These are phyloP conservation scores for Epiblema foenella DNA, from an alignment of 2,888 invertebrate species.

Conservation along the genomic window DNA sequence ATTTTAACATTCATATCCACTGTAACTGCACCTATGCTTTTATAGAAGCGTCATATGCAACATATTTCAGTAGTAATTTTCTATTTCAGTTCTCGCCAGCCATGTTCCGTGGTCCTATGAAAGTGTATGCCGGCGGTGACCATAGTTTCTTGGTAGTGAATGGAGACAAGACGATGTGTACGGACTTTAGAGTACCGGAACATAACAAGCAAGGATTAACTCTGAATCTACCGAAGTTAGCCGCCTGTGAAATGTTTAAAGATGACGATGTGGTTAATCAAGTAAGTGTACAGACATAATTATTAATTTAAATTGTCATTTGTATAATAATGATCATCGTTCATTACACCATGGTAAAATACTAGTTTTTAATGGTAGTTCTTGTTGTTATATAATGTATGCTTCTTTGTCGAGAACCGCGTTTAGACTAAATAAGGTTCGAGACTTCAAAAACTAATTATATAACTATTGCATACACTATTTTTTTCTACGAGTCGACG, in stretches of 20 bases:
- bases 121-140: constrained; percentile 93
- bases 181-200: constrained; percentile 87
- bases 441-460: no score
- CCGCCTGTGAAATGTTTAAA: constrained; percentile 85
- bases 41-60: background rate
- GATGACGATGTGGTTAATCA: constrained; percentile 88
- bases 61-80: constrained; percentile 33
- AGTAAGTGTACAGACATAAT: constrained; percentile 56
- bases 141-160: constrained; percentile 92
- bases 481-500: no score
- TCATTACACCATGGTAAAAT: background rate
- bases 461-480: no score
- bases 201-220: constrained; percentile 87
- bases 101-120: constrained; percentile 76
- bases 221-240: constrained; percentile 85
- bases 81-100: constrained; percentile 70
- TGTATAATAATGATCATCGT: no score
- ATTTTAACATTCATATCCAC: constrained; percentile 12
- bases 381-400: no score
- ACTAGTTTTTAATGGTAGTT: background rate
- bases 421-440: no score
- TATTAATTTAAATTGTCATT: no score
- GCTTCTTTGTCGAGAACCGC: no score
- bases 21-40: constrained; percentile 35
- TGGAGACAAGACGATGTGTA: constrained; percentile 70